Conservation (phyloP, 2,113 vertebrate genomes). For the Perccottus glenii region DNA sequence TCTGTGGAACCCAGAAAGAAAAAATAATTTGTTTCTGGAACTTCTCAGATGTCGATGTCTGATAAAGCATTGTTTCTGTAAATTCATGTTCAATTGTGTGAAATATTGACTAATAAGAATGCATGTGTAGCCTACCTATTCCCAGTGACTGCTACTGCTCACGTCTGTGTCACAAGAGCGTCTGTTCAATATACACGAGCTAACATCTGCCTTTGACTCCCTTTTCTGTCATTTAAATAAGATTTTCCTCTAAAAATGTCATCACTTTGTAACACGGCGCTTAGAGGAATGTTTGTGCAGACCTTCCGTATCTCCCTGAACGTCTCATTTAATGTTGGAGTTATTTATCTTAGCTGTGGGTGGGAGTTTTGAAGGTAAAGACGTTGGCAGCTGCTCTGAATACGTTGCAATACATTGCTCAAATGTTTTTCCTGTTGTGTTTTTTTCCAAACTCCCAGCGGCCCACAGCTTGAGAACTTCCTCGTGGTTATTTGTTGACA, state of each 20-base stretch:
- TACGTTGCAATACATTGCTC: no score
- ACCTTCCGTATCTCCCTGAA: neutral
- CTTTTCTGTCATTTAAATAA: neutral
- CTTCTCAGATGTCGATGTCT: no score
- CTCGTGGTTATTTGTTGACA: constrained; percentile 41
- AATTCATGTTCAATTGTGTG: no score
- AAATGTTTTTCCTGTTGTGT: neutral
- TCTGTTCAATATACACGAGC: no score
- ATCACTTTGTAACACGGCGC: constrained; percentile 1
- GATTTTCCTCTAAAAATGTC: neutral
- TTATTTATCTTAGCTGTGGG: neutral
- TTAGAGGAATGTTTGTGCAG: constrained; percentile 1
- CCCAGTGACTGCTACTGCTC: no score
- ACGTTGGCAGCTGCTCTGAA: neutral
- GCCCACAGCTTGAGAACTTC: neutral
- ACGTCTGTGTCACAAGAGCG: no score
- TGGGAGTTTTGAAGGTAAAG: neutral
- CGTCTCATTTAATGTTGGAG: neutral
- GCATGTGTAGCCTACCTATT: no score
- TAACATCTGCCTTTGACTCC: no score
- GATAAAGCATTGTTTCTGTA: no score
- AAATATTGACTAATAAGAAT: no score
- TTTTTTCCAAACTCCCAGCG: neutral
- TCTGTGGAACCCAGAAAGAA: no score
- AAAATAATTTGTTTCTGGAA: no score